Base-by-base conservation (phyloP, 2,113 vertebrate species). In the Ginglymostoma cirratum region DNA sequence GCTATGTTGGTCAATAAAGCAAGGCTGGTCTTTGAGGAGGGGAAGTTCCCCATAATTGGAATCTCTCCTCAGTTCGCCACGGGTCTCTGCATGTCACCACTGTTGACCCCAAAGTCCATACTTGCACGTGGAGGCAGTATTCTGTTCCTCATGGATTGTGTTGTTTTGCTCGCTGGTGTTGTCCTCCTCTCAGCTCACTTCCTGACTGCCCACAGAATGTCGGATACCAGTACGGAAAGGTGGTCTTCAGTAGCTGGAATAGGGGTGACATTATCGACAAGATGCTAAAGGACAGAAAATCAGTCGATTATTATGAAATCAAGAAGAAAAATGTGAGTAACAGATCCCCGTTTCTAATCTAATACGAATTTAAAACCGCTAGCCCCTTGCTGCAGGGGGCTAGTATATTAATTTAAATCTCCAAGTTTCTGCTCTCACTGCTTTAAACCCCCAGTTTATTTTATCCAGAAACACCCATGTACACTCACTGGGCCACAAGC, bases 201-300 rank as follows among this genome's bases (percentile, higher is more conserved):
- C 52, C 70, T 83, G 70, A 14, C 21, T 67, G 21, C 65, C 61
- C 67, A 61, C 96, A 99, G 99, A 98, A 99, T 0, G 98, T 99
- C 52, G 99, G 99, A 4, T 99, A 97, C 96, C 98, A 99, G 96
- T 98, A 99, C 0, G 98, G 99, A n/a, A 99, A 98, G 96, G 96
- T 98, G 21, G 96, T 99, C 95, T 99, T 99, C 0, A 98, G 98
- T 0, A 98, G 98, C 96, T 99, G 99, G 99, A 98, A 97, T 96
- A 98, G 98, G 0, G 98, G 98, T 0, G 98, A 99, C 96, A 97
- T 99, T 96, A 99, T 99, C 1, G 97, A 98, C 96, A 98, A 99
- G 97, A 99, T 99, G 98, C 97, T 99, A 96, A 98, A 98, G 69
- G 99, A 99, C 96, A 97, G 98, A 87, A 97, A 97, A 3, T 98